Conservation (phyloP, 1,140 invertebrate genomes). For the Saccostrea glomerata region DNA sequence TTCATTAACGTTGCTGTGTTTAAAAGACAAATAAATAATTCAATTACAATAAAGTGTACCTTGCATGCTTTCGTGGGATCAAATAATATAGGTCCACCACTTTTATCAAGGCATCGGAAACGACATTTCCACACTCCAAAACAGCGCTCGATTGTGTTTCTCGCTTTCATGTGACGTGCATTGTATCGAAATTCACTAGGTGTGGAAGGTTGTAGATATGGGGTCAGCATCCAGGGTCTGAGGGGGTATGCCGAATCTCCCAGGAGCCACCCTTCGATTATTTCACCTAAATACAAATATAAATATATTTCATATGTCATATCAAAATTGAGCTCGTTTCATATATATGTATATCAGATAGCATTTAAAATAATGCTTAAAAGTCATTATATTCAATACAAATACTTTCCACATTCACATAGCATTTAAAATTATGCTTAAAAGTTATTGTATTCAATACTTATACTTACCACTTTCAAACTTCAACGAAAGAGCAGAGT, state of each 20-base stretch:
- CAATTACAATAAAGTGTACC: background rate
- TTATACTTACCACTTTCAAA: background rate
- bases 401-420: background rate
- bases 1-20: background rate
- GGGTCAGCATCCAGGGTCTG: constrained; percentile 28
- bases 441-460: too few relatives aligned
- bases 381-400: background rate
- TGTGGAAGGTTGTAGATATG: background rate
- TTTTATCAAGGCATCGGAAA: background rate
- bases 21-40: background rate
- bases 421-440: background rate
- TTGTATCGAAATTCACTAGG: background rate
- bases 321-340: background rate
- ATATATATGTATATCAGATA: background rate
- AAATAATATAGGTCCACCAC: background rate
- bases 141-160: background rate
- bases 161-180: background rate
- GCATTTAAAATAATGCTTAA: background rate
- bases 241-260: background rate
- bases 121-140: background rate
- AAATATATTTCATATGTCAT: background rate
- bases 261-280: constrained; percentile 10
- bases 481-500: constrained; percentile 15
- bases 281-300: background rate
- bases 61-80: background rate